Evolutionary conservation across 2,888 invertebrate species (phyloP), one percentile per base, ranked within the genome.

Genomic region (Griposia aprilina): DNA sequence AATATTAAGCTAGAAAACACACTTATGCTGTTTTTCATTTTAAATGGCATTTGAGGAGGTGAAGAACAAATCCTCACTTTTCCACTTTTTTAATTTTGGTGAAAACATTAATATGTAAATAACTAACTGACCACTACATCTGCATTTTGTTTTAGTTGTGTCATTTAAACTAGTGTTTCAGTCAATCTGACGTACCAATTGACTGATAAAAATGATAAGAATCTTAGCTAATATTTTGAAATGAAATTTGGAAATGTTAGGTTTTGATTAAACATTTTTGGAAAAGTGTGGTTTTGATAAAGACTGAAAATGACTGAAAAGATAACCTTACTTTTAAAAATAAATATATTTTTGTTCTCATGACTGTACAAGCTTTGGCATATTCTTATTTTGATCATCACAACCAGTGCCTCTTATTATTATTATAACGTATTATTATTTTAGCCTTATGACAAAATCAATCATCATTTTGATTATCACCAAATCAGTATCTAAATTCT

Each of bases 311-410:
- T 63, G 23, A 63, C 62, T 63, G 36, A 63, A 63, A 36, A 30
- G 36, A 63, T 36, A 60, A 60, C 36, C 62, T 63, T 60, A 60
- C 36, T 63, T 63, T 63, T 23, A 63, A 63, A 63, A 63, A 36
- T 36, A 30, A 62, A 63, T 63, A 63, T 63, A 63, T 63, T 63
- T 63, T 63, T 62, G 62, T 63, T 63, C 36, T 60, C 65, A 45
- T 66, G 17, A 67, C 67, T 50, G 48, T 66, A 66, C 45, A 26
- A 66, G 26, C 45, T 45, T 45, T 45, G 45, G 17, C 45, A 66
- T 45, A 66, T 66, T 66, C n/a, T 66, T 66, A 66, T 26, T 67
- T 50, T 67, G 30, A 67, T 67, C 30, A 67, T 67, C 67, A 67
- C 50, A 67, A 50, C 26, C 66, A 67, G 66, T 48, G 48, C 20